Conservation (phyloP, 2,797 vertebrate species). For the Gymnocypris eckloni region DNA sequence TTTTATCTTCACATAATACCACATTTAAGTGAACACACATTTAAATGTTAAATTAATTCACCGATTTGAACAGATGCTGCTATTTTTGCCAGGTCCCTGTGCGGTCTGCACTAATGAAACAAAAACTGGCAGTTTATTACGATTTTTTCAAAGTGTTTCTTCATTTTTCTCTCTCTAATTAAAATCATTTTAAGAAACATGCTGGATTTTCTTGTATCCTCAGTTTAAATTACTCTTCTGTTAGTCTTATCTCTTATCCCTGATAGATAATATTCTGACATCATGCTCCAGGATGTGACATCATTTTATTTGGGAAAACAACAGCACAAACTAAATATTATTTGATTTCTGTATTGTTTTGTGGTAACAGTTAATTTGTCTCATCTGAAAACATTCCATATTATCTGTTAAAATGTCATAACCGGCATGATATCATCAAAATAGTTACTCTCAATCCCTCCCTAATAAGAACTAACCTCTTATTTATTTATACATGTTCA, state of each 20-base stretch:
- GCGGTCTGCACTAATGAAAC: background rate
- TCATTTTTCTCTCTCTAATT: background rate
- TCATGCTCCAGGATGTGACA: background rate
- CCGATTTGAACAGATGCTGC: slow-evolving; percentile 3
- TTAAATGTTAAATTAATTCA: background rate
- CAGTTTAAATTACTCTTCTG: background rate
- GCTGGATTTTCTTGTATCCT: background rate
- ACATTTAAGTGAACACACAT: background rate
- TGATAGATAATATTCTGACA: background rate
- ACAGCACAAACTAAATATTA: background rate
- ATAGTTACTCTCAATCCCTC: background rate
- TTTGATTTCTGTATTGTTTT: background rate
- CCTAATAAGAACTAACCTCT: background rate
- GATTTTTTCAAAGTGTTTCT: background rate
- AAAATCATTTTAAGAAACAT: background rate
- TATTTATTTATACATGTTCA: background rate
- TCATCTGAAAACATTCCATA: background rate
- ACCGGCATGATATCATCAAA: background rate
- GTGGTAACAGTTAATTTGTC: background rate
- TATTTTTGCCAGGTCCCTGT: background rate
- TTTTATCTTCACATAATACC: background rate
- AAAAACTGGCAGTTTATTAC: background rate
- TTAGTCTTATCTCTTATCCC: background rate
- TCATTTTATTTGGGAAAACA: background rate
- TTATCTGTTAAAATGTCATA: background rate